Percentiles rank a stretch among this genome's conserved stretches.
Conservation (phyloP, 2,888 invertebrate species). For the Synanthedon formicaeformis region DNA sequence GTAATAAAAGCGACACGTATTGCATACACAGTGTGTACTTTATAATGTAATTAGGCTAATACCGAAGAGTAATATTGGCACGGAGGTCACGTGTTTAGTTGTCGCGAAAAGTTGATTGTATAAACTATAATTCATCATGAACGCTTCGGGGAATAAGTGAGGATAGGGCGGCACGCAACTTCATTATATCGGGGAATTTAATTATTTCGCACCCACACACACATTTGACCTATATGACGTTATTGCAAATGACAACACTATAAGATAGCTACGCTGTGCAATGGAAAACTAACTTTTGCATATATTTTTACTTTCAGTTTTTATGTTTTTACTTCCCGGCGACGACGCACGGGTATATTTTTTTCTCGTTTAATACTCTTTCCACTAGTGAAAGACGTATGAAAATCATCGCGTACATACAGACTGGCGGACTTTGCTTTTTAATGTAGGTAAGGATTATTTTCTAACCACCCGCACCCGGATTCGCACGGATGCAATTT, state of each 20-base stretch:
- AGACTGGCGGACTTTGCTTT: too few relatives aligned
- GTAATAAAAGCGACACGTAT: not conserved
- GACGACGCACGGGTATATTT: too few relatives aligned
- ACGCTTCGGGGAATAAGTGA: slow-evolving; percentile 2
- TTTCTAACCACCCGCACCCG: too few relatives aligned
- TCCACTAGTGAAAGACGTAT: too few relatives aligned
- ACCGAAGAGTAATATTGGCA: slow-evolving; percentile 9
- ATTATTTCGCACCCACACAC: not conserved
- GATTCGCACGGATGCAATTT: too few relatives aligned
- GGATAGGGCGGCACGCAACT: slow-evolving; percentile 3
- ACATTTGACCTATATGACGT: slow-evolving; percentile 2
- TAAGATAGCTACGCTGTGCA: not conserved
- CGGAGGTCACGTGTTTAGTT: not conserved
- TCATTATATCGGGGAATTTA: not conserved
- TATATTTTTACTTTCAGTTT: not conserved
- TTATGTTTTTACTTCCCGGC: too few relatives aligned
- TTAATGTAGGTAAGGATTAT: too few relatives aligned
- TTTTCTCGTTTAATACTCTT: too few relatives aligned
- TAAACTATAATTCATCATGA: not conserved
- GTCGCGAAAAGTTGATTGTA: not conserved
- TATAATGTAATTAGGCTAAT: slow-evolving; percentile 28
- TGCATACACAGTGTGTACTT: slow-evolving; percentile 3
- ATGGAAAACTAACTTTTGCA: not conserved
- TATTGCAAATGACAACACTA: not conserved
- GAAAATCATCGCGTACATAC: too few relatives aligned